Conservation (phyloP, 2,888 invertebrate species). For the Heterodera filipjevi region DNA sequence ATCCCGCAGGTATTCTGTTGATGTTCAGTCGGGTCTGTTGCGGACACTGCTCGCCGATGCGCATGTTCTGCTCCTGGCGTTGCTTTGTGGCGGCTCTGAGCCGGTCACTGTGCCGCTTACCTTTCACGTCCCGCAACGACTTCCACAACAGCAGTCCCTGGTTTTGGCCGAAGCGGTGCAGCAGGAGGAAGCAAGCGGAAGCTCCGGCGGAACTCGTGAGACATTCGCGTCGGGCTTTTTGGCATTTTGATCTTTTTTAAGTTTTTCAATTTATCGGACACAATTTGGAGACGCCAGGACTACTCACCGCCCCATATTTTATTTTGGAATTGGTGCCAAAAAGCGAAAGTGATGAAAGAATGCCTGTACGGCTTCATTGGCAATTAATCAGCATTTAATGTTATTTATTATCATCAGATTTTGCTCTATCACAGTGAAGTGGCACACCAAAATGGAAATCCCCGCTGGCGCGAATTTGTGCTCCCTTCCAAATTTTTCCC, state of each 20-base stretch:
- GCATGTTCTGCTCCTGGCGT: constrained; percentile 18
- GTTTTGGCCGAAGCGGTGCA: constrained; percentile 4
- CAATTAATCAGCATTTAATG: not conserved
- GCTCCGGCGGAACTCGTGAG: not conserved
- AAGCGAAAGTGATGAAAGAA: constrained; percentile 12
- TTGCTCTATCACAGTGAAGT: constrained; percentile 48
- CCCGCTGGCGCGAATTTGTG: constrained; percentile 50
- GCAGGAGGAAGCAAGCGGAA: constrained; percentile 9
- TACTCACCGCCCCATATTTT: constrained; percentile 49
- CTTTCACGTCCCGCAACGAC: not conserved
- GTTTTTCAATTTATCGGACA: constrained; percentile 46
- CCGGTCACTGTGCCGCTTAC: not conserved
- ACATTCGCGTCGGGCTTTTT: too few species aligned
- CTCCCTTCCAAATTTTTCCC: constrained; percentile 53
- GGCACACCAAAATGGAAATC: constrained; percentile 30
- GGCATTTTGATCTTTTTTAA: not conserved
- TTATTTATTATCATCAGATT: constrained; percentile 33
- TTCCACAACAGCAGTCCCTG: not conserved
- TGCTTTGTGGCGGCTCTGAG: constrained; percentile 7
- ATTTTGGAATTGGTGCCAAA: constrained; percentile 41
- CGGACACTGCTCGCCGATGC: constrained; percentile 13
- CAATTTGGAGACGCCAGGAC: constrained; percentile 43
- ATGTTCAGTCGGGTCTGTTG: constrained; percentile 23
- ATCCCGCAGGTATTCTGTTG: constrained; percentile 17
- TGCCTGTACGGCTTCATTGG: not conserved